Conservation (phyloP, 2,113 vertebrate genomes). For the Chiloscyllium plagiosum region DNA sequence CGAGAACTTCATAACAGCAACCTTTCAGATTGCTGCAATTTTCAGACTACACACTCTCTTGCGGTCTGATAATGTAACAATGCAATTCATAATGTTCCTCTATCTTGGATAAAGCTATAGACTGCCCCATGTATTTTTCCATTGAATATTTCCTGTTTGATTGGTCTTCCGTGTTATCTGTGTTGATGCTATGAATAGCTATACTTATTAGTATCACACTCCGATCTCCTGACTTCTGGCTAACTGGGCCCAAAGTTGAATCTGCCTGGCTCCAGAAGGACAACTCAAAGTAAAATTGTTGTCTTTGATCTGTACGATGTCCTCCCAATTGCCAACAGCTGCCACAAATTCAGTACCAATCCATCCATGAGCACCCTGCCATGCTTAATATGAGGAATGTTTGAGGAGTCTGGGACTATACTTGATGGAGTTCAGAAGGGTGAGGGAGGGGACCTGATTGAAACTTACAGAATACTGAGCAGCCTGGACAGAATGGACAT, state of each 20-base stretch:
- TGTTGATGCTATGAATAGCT: neutral
- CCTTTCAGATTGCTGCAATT: neutral
- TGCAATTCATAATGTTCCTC: neutral
- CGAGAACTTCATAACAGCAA: neutral
- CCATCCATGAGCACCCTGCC: neutral
- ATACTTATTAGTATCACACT: neutral
- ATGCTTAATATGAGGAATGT: no score
- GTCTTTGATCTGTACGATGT: neutral
- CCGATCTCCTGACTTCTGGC: neutral
- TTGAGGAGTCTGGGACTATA: no score
- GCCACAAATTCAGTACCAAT: neutral
- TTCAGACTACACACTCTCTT: neutral
- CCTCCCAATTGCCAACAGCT: neutral
- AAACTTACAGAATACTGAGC: no score
- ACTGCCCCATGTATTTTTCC: neutral
- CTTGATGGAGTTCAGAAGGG: no score
- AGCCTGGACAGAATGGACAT: no score
- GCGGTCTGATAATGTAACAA: neutral
- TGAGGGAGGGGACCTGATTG: no score
- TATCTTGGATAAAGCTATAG: neutral
- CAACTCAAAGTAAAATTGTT: neutral
- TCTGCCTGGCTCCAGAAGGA: neutral
- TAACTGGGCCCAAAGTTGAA: neutral
- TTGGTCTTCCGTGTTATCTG: neutral
- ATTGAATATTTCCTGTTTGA: neutral